Base-by-base conservation (phyloP, 1,140 invertebrate genomes). In the Cyclargus thomasi region DNA sequence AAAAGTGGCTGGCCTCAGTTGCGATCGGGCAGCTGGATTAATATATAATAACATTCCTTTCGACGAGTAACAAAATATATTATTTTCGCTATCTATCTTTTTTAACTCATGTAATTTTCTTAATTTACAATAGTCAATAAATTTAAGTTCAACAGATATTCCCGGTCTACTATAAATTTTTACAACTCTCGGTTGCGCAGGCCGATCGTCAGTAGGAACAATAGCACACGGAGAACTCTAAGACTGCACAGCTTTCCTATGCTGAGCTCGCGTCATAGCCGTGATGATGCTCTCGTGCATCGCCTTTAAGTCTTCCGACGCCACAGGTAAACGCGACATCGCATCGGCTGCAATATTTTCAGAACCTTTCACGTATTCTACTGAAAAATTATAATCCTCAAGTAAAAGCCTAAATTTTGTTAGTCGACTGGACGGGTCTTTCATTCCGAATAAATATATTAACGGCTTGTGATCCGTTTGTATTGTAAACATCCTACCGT, bases 1-100 rank as follows among this genome's bases (percentile, higher is more conserved):
- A 71, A 75, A 73, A 14, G 18, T 71, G 67, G 55, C 71, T 75
- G 64, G 74, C 68, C 69, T 69, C 36, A 64, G 53, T 66, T 69
- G 67, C 59, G 71, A 69, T 71, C 55, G 67, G 55, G 57, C 63
- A 23, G 17, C 23, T 64, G 64, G 67, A 63, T 69, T 70, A 21
- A 72, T 70, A 62, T 63, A 73, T 36, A 75, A 29, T 7, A 4
- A 29, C 29, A 29, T 29, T 29, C 29, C 8, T 29, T 29, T 29
- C 4, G 29, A 29, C 29, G 29, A 29, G 29, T 29, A 29, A 29
- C 29, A 29, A 66, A 68, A 73, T 23, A 55, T 17, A 17, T 55
- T 16, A 55, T 18, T 55, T 17, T 55, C 53, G 2, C 2, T 8
- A 17, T 55, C n/a, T 8, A 39, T 53, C 53, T 53, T n/a, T 16